Base-by-base conservation (phyloP, 2,113 vertebrate species). In the Tachysurus fulvidraco region DNA sequence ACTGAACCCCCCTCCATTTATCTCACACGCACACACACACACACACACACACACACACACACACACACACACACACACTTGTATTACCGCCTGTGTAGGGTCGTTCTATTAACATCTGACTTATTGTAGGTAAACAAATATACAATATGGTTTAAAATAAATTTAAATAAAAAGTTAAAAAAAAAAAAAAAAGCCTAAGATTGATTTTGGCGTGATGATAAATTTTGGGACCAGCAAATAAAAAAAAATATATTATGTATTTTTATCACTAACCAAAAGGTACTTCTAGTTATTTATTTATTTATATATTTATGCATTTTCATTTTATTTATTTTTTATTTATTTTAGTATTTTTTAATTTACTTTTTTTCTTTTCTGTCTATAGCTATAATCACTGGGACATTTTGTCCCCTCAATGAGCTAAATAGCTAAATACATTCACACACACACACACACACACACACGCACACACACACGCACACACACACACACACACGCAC, bases 11-110 rank as follows among this genome's bases (percentile, higher is more conserved):
- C 25, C 64, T 25, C 80, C 46, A 41, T 28, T 55, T 85, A 59
- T 64, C 55, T 85, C 19, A 85, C 84, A 25, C 62, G 85, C 23
- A 81, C 8, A 30, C 73, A 88, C 84, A 84, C 81, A 85, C 77
- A 76, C 54, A 67, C 78, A 62, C 54, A 73, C 64, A 73, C 73
- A 64, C 57, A 65, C 65, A 85, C 65, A 67, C 71, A 59, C 50
- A 76, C 64, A 73, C 81, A 77, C 81, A 67, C 46, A 60, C 52
- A 77, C 83, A 69, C 4, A 1, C 21, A 12, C 19, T 12, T 74
- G 73, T 52, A 77, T 52, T 77, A 77, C 46, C n/a, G 25, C 5
- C 23, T 52, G 73, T 52, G 73, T 52, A 5, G 23, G 44, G 46
- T 77, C 52, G n/a, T n/a, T 77, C 41, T 50, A 50, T 44, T 44